A percentile compares a stretch with the other conserved stretches of the same genome.
Conservation (phyloP, 2,113 vertebrate genomes). For the Eira barbara region DNA sequence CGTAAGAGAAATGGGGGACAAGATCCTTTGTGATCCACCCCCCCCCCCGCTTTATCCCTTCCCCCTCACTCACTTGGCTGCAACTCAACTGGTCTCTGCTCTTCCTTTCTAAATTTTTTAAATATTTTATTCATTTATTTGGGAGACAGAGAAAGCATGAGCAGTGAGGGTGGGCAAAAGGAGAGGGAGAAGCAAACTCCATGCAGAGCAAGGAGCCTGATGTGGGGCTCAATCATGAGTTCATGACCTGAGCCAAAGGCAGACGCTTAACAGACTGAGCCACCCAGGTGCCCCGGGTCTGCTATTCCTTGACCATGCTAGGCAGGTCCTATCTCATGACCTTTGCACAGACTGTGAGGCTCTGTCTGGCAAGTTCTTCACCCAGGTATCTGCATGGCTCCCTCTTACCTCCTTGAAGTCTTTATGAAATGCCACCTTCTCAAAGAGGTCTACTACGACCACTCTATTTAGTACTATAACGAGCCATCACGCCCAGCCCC, state of each 20-base stretch:
- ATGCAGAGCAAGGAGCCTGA: not conserved
- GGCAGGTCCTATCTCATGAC: not conserved
- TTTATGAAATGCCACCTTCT: not conserved
- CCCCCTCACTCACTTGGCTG: not conserved
- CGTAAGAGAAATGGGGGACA: not conserved
- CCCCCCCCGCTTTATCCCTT: accelerated
- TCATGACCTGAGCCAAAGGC: not conserved
- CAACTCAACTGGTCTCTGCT: not conserved
- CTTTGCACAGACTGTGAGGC: not conserved
- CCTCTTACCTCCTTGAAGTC: not conserved
- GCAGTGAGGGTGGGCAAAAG: not conserved
- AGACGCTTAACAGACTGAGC: not conserved
- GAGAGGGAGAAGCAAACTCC: not conserved
- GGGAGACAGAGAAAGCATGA: not conserved
- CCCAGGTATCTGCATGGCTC: not conserved
- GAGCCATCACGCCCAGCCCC: not conserved
- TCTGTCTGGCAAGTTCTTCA: not conserved
- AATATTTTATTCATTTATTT: not conserved
- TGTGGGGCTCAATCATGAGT: not conserved
- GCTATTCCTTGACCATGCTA: too few species aligned
- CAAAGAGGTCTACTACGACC: not conserved
- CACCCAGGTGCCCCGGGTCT: not conserved
- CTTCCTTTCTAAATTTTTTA: not conserved
- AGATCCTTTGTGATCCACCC: accelerated
- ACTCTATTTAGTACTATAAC: not conserved